Conservation (phyloP, 2,888 invertebrate species). For the Pheosia gnoma region DNA sequence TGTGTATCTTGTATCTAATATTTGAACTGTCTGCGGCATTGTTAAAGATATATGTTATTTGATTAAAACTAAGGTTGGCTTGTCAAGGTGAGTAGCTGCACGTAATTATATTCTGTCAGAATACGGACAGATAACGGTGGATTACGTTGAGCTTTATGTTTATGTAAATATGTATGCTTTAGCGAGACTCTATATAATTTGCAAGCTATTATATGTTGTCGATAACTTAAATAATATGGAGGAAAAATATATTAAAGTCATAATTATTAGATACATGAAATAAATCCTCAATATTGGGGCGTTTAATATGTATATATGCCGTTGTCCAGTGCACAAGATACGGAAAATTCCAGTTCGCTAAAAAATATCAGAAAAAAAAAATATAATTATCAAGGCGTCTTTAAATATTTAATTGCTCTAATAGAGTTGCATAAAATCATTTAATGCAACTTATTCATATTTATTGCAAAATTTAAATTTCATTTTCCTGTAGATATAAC, state of each 20-base stretch:
- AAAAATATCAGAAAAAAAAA: no score
- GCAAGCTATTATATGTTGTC: no score
- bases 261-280: no score
- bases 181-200: no score
- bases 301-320: no score
- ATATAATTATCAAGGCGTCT: no score
- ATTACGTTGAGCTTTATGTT: slow-evolving; percentile 5
- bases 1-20: slow-evolving; percentile 7
- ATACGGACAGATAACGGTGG: slow-evolving; percentile 21
- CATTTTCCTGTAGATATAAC: neutral
- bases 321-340: no score
- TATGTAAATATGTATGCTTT: neutral
- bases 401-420: neutral
- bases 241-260: no score
- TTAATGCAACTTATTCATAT: neutral
- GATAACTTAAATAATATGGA: no score
- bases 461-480: neutral
- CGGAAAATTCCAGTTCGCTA: no score
- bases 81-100: slow-evolving; percentile 40
- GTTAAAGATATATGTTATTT: slow-evolving; percentile 27
- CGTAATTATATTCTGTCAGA: slow-evolving; percentile 20
- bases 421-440: neutral
- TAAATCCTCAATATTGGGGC: no score
- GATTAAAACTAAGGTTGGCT: slow-evolving; percentile 34
- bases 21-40: slow-evolving; percentile 13